Evolutionary conservation across 1,140 invertebrate genomes (phyloP).

Genomic region (Rhizoglyphus robini): DNA sequence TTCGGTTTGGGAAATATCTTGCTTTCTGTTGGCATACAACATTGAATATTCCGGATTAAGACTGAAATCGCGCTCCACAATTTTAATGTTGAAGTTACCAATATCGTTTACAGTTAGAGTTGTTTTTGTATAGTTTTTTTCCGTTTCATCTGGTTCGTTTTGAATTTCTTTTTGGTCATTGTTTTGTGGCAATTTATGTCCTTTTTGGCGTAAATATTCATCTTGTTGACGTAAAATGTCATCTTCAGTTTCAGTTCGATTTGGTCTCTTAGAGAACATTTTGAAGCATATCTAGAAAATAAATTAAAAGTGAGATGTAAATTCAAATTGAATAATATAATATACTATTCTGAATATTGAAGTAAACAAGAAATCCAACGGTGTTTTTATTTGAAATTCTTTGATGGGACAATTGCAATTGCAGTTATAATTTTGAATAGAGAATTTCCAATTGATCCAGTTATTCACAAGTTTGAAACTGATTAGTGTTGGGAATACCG

Average conservation of each 20-base stretch:
- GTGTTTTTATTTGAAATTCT: too few species aligned
- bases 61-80: not conserved
- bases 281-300: too few species aligned
- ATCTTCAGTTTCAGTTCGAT: constrained; percentile 13
- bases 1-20: not conserved
- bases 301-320: too few species aligned
- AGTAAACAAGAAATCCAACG: too few species aligned
- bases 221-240: constrained; percentile 19
- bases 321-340: too few species aligned
- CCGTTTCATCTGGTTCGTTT: constrained; percentile 5
- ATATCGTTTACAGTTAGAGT: constrained; percentile 4
- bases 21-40: not conserved
- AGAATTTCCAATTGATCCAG: too few species aligned
- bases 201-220: constrained; percentile 18
- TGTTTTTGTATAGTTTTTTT: too few species aligned
- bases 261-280: constrained; percentile 10
- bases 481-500: too few species aligned
- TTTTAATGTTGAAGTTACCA: constrained; percentile 7
- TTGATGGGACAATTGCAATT: too few species aligned
- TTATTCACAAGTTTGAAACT: too few species aligned
- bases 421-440: too few species aligned
- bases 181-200: not conserved
- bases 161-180: not conserved
- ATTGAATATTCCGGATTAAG: not conserved
- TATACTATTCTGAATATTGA: too few species aligned